Evolutionary conservation across 2,113 vertebrate species (phyloP).

Genomic region (Phodopus roborovskii): DNA sequence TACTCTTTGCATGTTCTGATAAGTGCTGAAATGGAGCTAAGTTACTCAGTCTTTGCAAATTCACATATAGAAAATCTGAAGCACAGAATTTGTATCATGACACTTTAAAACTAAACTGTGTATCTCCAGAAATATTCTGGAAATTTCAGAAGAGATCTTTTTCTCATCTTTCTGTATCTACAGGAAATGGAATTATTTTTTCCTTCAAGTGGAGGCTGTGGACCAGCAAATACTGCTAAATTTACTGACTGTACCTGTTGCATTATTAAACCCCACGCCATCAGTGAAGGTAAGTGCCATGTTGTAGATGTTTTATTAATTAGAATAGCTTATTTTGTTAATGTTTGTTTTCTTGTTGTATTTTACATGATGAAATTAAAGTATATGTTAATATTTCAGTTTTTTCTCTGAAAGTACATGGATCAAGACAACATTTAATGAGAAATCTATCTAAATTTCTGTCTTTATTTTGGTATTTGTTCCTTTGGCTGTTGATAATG

Average conservation of each 20-base stretch:
- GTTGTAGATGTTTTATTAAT: not conserved
- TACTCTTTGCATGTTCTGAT: not conserved
- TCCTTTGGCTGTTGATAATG: not conserved
- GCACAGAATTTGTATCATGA: not conserved
- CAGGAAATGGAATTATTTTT: constrained; percentile 98
- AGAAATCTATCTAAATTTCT: not conserved
- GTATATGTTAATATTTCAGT: constrained; percentile 25
- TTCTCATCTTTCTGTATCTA: constrained; percentile 76
- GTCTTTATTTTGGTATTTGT: not conserved
- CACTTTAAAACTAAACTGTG: not conserved
- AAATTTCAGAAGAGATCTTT: not conserved
- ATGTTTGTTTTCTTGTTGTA: not conserved
- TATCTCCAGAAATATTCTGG: not conserved
- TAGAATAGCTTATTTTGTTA: not conserved
- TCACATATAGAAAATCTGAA: constrained; percentile 35
- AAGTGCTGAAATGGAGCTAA: not conserved
- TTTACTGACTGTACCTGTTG: constrained; percentile 93
- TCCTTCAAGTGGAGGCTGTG: constrained; percentile 91
- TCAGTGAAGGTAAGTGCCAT: constrained; percentile 90
- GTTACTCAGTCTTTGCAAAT: constrained; percentile 33
- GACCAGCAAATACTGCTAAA: constrained; percentile 92
- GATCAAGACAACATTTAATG: not conserved
- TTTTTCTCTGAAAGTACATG: not conserved
- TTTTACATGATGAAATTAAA: constrained; percentile 7
- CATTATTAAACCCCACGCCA: constrained; percentile 94